Base-by-base conservation (phyloP, 1,140 invertebrate species). In the Adelges cooleyi region DNA sequence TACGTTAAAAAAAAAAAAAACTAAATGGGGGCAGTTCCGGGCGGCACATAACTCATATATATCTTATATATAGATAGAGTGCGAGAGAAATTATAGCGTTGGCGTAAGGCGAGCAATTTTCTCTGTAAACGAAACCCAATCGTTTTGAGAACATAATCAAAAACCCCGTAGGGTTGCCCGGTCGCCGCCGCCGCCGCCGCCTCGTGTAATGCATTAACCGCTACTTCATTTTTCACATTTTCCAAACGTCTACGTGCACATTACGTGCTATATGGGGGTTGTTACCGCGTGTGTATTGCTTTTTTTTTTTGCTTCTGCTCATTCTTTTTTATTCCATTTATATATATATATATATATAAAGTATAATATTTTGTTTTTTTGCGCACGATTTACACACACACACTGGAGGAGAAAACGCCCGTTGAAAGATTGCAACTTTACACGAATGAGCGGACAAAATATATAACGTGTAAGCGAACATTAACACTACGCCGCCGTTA, bases 211-310 rank as follows among this genome's bases (percentile, higher is more conserved):
- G 56, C 56, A 48, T 62, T 62, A 62, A 62, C 56, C 56, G 56
- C 56, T 62, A 62, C 56, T 62, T 62, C 56, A 62, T 62, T 62
- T 62, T 62, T 62, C 56, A 62, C 56, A 62, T 62, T 62, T 62
- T 62, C 42, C 42, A 9, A 62, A 62, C 56, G 56, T 62, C 56
- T 62, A 62, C 42, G 25, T 33, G 53, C 23, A 44, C 53, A 18
- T 59, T 59, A 59, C 27, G 56, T 33, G 25, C 53, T 42, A 40
- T 44, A 20, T n/a, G n/a, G 27, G 9, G 22, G 10, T 33, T 6
- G 40, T n/a, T 62, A 59, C 36, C 29, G 44, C 17, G 17, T 18
- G 44, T 20, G 44, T 48, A 48, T 48, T 48, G 17, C 44, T n/a
- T 48, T 48, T 33, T 33, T 33, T 33, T 11, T 33, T 20, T 18